Percentiles rank a stretch among this genome's conserved stretches.
Evolutionary conservation across 2,113 vertebrate species (phyloP).

Genomic region (Saccopteryx bilineata): DNA sequence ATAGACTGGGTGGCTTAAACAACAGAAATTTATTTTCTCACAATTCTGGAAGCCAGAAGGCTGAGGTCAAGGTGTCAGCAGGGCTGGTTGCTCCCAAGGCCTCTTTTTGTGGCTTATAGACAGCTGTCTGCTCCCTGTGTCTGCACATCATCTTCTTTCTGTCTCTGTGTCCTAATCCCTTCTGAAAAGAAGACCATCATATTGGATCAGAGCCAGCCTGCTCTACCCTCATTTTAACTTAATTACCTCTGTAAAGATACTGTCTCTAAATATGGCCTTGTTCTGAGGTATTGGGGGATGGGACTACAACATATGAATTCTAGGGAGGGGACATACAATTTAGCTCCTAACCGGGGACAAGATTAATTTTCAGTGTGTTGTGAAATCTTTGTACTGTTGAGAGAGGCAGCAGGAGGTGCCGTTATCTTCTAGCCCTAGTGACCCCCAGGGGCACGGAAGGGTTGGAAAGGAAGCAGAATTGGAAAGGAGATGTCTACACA

Average conservation of each 20-base stretch:
- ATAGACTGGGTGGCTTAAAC: neutral
- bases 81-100: neutral
- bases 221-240: neutral
- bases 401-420: neutral
- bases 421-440: neutral
- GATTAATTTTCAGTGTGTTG: neutral
- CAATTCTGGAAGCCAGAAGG: neutral
- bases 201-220: neutral
- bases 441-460: neutral
- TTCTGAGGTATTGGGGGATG: neutral
- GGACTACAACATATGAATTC: neutral
- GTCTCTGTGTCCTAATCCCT: neutral
- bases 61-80: neutral
- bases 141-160: neutral
- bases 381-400: neutral
- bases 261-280: neutral
- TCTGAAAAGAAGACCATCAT: neutral
- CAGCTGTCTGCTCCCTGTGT: neutral
- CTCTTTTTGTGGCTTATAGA: neutral
- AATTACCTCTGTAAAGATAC: neutral
- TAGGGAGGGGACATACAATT: neutral
- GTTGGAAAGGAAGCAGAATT: neutral
- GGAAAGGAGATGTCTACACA: neutral
- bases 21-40: neutral
- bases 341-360: neutral